Evolutionary conservation across 2,888 invertebrate genomes (phyloP), one percentile per base, ranked within the genome.

Genomic region (Creontiades dilutus): DNA sequence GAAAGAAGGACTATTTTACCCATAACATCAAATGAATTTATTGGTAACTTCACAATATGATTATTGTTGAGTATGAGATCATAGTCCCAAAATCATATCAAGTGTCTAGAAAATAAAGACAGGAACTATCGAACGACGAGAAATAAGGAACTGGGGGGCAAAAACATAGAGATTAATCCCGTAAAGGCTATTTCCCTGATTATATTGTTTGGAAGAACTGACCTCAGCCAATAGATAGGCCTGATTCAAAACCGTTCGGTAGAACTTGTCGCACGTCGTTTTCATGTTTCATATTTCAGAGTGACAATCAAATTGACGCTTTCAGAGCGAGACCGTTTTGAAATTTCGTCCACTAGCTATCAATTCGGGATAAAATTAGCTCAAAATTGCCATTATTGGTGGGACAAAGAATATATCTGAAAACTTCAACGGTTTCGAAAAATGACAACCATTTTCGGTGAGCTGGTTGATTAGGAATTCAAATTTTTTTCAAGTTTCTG

Each of bases 251-350:
- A 57, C 57, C 57, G 16, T 57, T 57, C 16, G 57, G 57, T 57
- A 57, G 57, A 16, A 57, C 11, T 57, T 57, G 57, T 57, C 57
- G 57, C 57, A 57, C 57, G 11, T 57, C 57, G 16, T 57, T 57
- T 57, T 57, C 11, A 13, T 16, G 57, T 57, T 57, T n/a, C n/a
- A 57, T 57, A 57, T 57, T 57, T 57, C 57, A 57, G 57, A 57
- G 57, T n/a, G 16, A 57, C 57, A 57, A 76, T 76, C 76, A 11
- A 37, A 23, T 76, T 76, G 76, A 76, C 27, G 16, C 27, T 76
- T 76, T 16, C 76, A 76, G 76, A 37, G 27, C 76, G 76, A 81
- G 81, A n/a, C 81, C 47, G 48, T 48, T 48, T 48, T 13, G 13
- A 13, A 48, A 13, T 11, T 48, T 48, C 13, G 9, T 48, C n/a